These are phyloP conservation scores for Fundulus diaphanus DNA, from an alignment of 2,797 vertebrate genomes.

Conservation along the genomic window DNA sequence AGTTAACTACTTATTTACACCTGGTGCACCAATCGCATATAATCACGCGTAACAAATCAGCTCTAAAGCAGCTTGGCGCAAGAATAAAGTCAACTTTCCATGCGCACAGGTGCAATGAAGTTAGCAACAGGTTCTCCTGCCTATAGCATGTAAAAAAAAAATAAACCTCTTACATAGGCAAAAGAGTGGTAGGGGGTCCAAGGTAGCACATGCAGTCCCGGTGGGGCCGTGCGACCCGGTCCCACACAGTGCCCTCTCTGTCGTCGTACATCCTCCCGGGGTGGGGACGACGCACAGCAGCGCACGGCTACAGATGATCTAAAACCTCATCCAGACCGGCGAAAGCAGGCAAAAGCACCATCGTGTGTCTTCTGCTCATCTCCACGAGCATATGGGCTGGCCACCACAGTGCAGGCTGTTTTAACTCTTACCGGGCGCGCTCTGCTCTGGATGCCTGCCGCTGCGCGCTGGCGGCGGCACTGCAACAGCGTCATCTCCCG, in stretches of 20 bases:
- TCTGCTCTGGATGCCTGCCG: slow-evolving; percentile 38
- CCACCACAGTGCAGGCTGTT: slow-evolving; percentile 34
- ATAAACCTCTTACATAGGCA: slow-evolving; percentile 86
- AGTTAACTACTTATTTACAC: background rate
- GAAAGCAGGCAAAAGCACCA: slow-evolving; percentile 44
- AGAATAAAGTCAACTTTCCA: background rate
- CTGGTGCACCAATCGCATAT: background rate
- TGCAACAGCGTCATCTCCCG: slow-evolving; percentile 73
- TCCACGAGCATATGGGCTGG: slow-evolving; percentile 60
- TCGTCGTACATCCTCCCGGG: slow-evolving; percentile 78
- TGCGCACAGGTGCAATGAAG: slow-evolving; percentile 13
- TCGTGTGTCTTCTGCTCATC: slow-evolving; percentile 52
- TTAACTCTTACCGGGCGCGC: slow-evolving; percentile 21
- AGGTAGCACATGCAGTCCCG: slow-evolving; percentile 85
- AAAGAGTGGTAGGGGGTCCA: slow-evolving; percentile 81
- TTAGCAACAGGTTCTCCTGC: slow-evolving; percentile 56
- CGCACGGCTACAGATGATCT: slow-evolving; percentile 36
- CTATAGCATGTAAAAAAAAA: too few species aligned
- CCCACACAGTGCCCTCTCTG: slow-evolving; percentile 78
- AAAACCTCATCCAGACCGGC: slow-evolving; percentile 41
- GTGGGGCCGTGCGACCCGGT: slow-evolving; percentile 79
- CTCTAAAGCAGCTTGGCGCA: background rate
- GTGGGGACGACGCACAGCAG: slow-evolving; percentile 24
- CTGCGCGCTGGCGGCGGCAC: slow-evolving; percentile 17
- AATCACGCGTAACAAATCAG: too few species aligned